Percentiles rank a stretch among this genome's conserved stretches.
These are phyloP conservation scores for Drosophila merina DNA, from an alignment of 2,888 invertebrate species.

Conservation along the genomic window DNA sequence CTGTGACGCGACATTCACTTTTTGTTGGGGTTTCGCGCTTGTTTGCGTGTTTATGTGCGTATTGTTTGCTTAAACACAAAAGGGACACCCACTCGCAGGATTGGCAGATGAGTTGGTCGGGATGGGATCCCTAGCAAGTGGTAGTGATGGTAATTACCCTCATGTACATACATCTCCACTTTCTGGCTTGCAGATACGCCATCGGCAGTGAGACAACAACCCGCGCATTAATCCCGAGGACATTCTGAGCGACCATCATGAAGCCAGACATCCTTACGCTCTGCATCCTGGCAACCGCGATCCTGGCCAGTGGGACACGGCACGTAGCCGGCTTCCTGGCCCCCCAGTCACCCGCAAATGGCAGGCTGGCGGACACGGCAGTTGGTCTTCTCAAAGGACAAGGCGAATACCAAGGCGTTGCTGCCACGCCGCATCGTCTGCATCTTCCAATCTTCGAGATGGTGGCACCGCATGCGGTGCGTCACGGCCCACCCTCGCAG, in stretches of 20 bases:
- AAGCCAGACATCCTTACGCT: constrained; percentile 64
- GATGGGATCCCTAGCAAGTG: constrained; percentile 14
- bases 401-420: constrained; percentile 29
- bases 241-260: constrained; percentile 54
- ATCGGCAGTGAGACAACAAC: constrained; percentile 14
- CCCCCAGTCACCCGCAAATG: constrained; percentile 39
- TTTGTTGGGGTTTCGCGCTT: constrained; percentile 12
- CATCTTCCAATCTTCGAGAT: constrained; percentile 33
- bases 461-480: constrained; percentile 23
- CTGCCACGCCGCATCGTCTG: constrained; percentile 14
- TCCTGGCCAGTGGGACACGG: constrained; percentile 60
- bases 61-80: constrained; percentile 56
- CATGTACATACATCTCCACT: constrained; percentile 60
- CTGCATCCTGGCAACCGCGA: constrained; percentile 67
- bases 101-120: background rate
- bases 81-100: constrained; percentile 53
- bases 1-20: constrained; percentile 9
- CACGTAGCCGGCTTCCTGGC: constrained; percentile 65
- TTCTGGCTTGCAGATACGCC: constrained; percentile 48
- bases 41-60: constrained; percentile 34
- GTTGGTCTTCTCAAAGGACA: constrained; percentile 28
- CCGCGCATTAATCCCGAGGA: constrained; percentile 59
- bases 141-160: constrained; percentile 74
- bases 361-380: constrained; percentile 17
- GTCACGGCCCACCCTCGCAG: constrained; percentile 35